Percentiles rank a stretch among this genome's conserved stretches.
Evolutionary conservation across 2,797 vertebrate species (phyloP).

Genomic region (Falco rusticolus): DNA sequence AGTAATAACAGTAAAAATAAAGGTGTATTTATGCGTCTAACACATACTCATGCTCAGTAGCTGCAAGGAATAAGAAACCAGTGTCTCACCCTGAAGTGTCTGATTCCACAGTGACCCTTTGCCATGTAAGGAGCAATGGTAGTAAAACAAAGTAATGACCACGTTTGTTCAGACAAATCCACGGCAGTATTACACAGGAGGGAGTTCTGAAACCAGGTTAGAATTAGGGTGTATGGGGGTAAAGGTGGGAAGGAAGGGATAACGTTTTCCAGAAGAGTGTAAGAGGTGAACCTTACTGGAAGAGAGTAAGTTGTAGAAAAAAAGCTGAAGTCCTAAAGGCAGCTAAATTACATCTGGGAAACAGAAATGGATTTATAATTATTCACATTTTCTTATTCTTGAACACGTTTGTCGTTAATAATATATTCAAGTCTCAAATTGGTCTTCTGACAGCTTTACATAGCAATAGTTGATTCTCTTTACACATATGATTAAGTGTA

Average conservation of each 20-base stretch:
- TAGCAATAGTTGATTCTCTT: conserved; percentile 9
- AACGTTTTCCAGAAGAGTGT: not conserved
- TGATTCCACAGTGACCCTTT: not conserved
- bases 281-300: not conserved
- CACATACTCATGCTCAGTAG: not conserved
- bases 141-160: not conserved
- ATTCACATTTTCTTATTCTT: not conserved
- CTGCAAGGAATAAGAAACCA: not conserved
- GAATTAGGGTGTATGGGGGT: not conserved
- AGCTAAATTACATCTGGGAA: not conserved
- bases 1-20: not conserved
- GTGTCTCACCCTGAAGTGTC: not conserved
- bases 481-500: not conserved
- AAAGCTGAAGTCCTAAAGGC: not conserved
- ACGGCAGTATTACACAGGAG: not conserved
- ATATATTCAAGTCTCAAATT: not conserved
- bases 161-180: not conserved
- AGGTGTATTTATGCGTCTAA: not conserved
- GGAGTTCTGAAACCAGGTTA: not conserved
- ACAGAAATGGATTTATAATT: not conserved
- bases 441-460: not conserved
- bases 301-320: not conserved
- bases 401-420: not conserved
- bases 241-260: not conserved
- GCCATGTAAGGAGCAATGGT: not conserved